Conservation (phyloP, 2,888 invertebrate species). For the Lepidocyrtoides sp. region DNA sequence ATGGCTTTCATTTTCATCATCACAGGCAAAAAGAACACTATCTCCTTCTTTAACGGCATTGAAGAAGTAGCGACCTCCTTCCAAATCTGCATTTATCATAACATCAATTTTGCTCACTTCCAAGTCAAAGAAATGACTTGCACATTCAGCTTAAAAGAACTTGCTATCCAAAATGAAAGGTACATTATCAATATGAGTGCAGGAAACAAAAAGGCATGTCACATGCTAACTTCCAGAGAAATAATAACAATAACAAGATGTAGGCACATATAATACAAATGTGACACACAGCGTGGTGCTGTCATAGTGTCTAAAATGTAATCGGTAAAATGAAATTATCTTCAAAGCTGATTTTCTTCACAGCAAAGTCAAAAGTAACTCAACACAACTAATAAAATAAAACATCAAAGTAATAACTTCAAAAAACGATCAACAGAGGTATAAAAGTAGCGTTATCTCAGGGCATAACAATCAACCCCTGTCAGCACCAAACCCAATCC, state of each 20-base stretch:
- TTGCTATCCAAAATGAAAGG: background rate
- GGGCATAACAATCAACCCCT: too few species aligned
- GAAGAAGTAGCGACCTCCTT: conserved; percentile 98
- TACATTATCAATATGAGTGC: too few species aligned
- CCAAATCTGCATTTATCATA: conserved; percentile 90
- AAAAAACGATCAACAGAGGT: too few species aligned
- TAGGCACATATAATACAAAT: too few species aligned
- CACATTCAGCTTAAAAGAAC: background rate
- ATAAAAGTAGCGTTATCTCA: too few species aligned
- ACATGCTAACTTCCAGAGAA: too few species aligned
- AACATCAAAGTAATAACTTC: conserved; percentile 78
- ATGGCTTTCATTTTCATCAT: conserved; percentile 99
- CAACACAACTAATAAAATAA: background rate
- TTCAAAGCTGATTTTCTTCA: background rate
- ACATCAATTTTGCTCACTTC: background rate
- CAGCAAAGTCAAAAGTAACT: background rate
- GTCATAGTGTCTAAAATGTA: too few species aligned
- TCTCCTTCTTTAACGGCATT: conserved; percentile 99
- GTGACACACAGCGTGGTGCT: too few species aligned
- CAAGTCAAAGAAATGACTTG: background rate
- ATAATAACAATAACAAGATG: too few species aligned
- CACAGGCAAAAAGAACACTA: conserved; percentile 97
- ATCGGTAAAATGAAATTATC: background rate
- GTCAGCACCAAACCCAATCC: too few species aligned
- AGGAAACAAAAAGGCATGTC: too few species aligned